phyloP scores from a whole-genome alignment of 2,888 invertebrate genomes.

The Limenitis camilla region DNA sequence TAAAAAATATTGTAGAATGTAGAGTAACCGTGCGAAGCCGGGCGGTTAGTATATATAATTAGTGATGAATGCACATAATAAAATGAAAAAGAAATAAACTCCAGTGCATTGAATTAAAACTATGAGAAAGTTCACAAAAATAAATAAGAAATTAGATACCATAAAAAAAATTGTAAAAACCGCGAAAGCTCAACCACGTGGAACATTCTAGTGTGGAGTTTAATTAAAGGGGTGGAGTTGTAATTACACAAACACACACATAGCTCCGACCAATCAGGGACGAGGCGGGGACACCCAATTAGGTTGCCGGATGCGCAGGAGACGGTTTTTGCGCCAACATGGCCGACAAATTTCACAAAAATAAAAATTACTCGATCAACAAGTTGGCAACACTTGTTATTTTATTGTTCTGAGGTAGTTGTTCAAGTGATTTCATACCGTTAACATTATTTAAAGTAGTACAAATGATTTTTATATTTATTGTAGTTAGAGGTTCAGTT shows the following conservation, averaged over 20 bases:
- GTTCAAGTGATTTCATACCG: too few species aligned
- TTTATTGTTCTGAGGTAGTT: too few species aligned
- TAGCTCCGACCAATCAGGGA: slow-evolving; percentile 55
- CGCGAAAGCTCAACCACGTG: slow-evolving; percentile 14
- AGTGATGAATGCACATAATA: too few species aligned
- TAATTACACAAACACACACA: slow-evolving; percentile 50
- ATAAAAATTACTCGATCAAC: slow-evolving; percentile 3
- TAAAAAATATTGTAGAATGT: too few species aligned
- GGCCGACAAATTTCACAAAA: slow-evolving; percentile 20
- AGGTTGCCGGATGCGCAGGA: slow-evolving; percentile 33
- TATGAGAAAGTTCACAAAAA: background rate
- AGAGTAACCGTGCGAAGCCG: too few species aligned
- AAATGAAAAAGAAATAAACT: too few species aligned
- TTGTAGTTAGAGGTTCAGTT: too few species aligned
- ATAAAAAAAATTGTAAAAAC: slow-evolving; percentile 11
- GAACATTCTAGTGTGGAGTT: slow-evolving; percentile 28
- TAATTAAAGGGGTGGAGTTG: slow-evolving; percentile 69
- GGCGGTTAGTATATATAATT: too few species aligned
- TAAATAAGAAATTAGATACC: slow-evolving; percentile 5
- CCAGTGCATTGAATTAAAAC: background rate
- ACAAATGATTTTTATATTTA: too few species aligned
- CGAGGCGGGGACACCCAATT: slow-evolving; percentile 57
- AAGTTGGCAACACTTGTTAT: background rate
- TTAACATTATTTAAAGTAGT: too few species aligned
- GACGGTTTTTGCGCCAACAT: slow-evolving; percentile 26